Base-by-base conservation (phyloP, 2,888 invertebrate species). In the Cantharis rustica region DNA sequence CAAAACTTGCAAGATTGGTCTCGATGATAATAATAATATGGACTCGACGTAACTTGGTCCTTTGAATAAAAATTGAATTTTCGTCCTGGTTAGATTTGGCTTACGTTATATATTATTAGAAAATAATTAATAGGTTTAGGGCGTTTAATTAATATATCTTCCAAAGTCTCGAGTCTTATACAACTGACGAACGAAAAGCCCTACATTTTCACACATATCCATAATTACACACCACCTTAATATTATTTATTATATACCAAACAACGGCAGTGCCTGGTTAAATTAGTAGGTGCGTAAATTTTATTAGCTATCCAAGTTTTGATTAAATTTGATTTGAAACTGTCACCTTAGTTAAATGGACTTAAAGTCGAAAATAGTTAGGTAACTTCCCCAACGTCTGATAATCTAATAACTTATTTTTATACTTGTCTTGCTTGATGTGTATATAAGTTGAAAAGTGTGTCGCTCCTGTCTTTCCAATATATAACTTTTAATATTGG, bases 371-470 rank as follows among this genome's bases (percentile, higher is more conserved):
- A 69, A 74, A 63, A 64, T 74, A 69, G 73, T 74, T 70, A 62
- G 10, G 69, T 17, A 73, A 70, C 74, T 70, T 70, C 69, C 47
- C 64, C 62, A 70, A 69, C 69, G 74, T 63, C 69, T 63, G 69
- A 70, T 74, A 74, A 74, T 70, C 69, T 74, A 64, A 74, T 74
- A 74, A 74, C 74, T 74, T 74, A 69, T 74, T 74, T 69, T 74
- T 69, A 74, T 69, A 74, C 69, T 66, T 69, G 69, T 61, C 73
- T 63, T 63, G 68, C 68, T 68, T 16, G 72, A 68, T 72, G 69
- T 72, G 26, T 72, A 68, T 66, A 66, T 73, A 68, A 73, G 68
- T 73, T 68, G 61, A 16, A 73, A 69, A 68, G 68, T 73, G 68
- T 73, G 73, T 68, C 73, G 68, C 73, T 69, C 73, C 17, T 64